These are phyloP conservation scores for Suricata suricatta DNA, from an alignment of 2,113 vertebrate species.

Conservation along the genomic window DNA sequence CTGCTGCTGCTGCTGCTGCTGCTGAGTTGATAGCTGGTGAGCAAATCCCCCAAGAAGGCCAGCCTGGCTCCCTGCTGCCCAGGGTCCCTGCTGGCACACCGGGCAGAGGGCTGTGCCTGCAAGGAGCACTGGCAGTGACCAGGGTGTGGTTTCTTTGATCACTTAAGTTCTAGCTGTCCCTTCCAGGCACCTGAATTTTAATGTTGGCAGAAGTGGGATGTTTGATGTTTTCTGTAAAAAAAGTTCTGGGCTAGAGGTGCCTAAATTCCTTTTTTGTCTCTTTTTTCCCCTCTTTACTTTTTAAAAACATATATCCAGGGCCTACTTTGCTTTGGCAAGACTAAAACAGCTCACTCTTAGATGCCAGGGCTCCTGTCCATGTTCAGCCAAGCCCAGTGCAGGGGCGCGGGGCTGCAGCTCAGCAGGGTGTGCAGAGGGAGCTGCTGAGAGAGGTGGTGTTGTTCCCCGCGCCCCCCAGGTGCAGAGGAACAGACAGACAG, in stretches of 20 bases:
- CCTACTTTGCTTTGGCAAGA: background rate
- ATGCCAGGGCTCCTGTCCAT: background rate
- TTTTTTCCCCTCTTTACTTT: background rate
- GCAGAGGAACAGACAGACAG: background rate
- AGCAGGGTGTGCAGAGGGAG: background rate
- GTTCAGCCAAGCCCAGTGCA: background rate
- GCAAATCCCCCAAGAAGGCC: too few species aligned
- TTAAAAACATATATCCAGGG: background rate
- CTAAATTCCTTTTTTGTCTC: background rate
- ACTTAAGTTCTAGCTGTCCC: background rate
- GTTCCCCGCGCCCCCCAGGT: fast-evolving
- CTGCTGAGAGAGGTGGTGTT: background rate
- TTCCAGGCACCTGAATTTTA: background rate
- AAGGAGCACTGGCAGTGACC: fast-evolving
- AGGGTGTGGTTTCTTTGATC: background rate
- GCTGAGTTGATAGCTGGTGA: too few species aligned
- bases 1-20: fast-evolving
- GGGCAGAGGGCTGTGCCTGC: fast-evolving
- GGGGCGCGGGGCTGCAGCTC: background rate
- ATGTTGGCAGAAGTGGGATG: background rate
- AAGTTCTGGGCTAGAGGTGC: background rate
- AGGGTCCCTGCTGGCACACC: background rate
- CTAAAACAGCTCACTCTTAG: background rate
- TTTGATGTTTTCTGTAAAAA: background rate
- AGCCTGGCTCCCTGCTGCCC: background rate